Percentiles rank a stretch among this genome's conserved stretches.
phyloP scores from a whole-genome alignment of 2,888 invertebrate genomes.

The Parasteatoda lunata region DNA sequence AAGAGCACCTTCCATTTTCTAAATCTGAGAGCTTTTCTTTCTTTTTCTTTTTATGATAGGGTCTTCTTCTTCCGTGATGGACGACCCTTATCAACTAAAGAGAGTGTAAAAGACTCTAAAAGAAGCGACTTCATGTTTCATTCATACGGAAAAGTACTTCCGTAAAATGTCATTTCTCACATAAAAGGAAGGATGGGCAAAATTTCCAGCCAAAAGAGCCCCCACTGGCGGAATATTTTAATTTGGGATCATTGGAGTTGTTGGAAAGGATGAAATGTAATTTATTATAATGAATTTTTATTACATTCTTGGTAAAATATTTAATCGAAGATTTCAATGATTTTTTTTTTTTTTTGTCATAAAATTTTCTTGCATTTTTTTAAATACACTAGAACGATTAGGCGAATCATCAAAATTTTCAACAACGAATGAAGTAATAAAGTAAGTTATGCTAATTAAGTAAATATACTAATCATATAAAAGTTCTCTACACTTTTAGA shows the following conservation, averaged over 20 bases:
- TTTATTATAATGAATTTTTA: too few species aligned
- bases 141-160: conserved; percentile 35
- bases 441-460: too few species aligned
- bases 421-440: too few species aligned
- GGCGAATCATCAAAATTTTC: too few species aligned
- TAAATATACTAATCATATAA: too few species aligned
- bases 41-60: conserved; percentile 15
- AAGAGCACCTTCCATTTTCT: not conserved
- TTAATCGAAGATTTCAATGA: too few species aligned
- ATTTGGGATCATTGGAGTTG: not conserved
- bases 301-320: too few species aligned
- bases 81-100: conserved; percentile 24
- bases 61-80: conserved; percentile 24
- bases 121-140: conserved; percentile 50
- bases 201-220: not conserved
- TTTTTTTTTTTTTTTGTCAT: too few species aligned
- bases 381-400: too few species aligned
- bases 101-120: conserved; percentile 4
- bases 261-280: too few species aligned
- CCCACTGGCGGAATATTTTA: not conserved
- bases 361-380: too few species aligned
- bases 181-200: conserved; percentile 13
- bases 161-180: conserved; percentile 48
- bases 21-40: not conserved
- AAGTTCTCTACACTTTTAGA: too few species aligned